Evolutionary conservation across 2,888 invertebrate species (phyloP).

Genomic region (Cataglyphis altisquamis): DNA sequence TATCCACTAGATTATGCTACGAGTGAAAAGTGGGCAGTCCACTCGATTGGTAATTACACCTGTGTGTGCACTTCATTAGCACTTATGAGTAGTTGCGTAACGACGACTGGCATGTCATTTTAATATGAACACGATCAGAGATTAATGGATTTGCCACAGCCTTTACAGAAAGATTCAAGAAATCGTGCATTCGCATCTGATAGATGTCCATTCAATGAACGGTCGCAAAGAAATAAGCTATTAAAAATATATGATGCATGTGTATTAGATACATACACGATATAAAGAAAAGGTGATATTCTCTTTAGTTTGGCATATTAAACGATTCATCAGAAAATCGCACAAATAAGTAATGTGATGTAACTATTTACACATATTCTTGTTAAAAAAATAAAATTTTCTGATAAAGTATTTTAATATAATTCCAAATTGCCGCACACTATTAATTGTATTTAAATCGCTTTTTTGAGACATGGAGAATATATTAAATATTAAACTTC

Average conservation of each 20-base stretch:
- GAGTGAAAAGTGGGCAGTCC: slow-evolving; percentile 80
- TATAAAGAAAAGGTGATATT: neutral
- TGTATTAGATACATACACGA: neutral
- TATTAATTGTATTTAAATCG: neutral
- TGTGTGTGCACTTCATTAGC: slow-evolving; percentile 84
- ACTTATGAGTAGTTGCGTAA: slow-evolving; percentile 82
- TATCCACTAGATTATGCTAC: slow-evolving; percentile 64
- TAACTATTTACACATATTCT: neutral
- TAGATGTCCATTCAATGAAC: slow-evolving; percentile 40
- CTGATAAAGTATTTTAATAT: neutral
- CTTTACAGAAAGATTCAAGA: slow-evolving; percentile 79
- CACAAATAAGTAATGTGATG: neutral
- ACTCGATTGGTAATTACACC: slow-evolving; percentile 82
- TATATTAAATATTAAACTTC: neutral
- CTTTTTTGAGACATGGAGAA: neutral
- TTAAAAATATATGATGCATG: slow-evolving; percentile 16
- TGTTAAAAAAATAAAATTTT: slow-evolving; percentile 9
- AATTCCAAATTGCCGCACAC: neutral
- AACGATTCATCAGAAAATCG: slow-evolving; percentile 1
- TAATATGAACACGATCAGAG: slow-evolving; percentile 81
- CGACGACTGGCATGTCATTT: slow-evolving; percentile 79
- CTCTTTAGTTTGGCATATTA: slow-evolving; percentile 32
- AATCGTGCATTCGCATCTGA: slow-evolving; percentile 63
- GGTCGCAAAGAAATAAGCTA: slow-evolving; percentile 56
- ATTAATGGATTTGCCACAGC: slow-evolving; percentile 79